phyloP scores from a whole-genome alignment of 1,140 invertebrate species.

The Hylaeus volcanicus region DNA sequence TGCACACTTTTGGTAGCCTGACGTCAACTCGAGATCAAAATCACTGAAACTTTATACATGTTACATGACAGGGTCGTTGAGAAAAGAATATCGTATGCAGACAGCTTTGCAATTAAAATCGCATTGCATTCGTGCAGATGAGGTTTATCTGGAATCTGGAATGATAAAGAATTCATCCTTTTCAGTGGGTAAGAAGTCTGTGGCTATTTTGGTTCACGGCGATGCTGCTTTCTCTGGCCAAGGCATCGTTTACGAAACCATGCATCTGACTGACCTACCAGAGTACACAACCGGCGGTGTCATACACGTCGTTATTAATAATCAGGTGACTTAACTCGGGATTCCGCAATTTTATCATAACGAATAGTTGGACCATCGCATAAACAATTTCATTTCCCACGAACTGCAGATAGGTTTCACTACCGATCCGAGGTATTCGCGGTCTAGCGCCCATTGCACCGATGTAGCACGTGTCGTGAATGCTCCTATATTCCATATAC shows the following conservation, averaged over 20 bases:
- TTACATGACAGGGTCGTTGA: no score
- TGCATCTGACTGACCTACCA: conserved; percentile 91
- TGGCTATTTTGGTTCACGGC: conserved; percentile 91
- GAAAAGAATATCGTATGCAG: no score
- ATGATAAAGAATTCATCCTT: background rate
- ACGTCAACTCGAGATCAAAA: no score
- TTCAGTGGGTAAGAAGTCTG: conserved; percentile 76
- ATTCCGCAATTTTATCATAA: no score
- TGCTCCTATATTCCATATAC: conserved; percentile 97
- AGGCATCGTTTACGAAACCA: conserved; percentile 94
- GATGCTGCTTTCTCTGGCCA: conserved; percentile 95
- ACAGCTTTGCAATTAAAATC: no score
- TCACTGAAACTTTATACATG: no score
- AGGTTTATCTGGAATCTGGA: no score
- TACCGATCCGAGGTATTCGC: conserved; percentile 90
- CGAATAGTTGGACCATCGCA: no score
- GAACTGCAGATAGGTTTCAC: conserved; percentile 89
- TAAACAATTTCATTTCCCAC: background rate
- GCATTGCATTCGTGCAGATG: no score
- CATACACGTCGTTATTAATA: conserved; percentile 95
- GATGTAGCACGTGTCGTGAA: conserved; percentile 93
- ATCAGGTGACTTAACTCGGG: conserved; percentile 83
- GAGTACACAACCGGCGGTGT: conserved; percentile 93
- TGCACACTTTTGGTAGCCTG: no score
- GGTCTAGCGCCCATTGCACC: conserved; percentile 84